Conservation (phyloP, 2,797 vertebrate species). For the Euphonia xanthogaster region DNA sequence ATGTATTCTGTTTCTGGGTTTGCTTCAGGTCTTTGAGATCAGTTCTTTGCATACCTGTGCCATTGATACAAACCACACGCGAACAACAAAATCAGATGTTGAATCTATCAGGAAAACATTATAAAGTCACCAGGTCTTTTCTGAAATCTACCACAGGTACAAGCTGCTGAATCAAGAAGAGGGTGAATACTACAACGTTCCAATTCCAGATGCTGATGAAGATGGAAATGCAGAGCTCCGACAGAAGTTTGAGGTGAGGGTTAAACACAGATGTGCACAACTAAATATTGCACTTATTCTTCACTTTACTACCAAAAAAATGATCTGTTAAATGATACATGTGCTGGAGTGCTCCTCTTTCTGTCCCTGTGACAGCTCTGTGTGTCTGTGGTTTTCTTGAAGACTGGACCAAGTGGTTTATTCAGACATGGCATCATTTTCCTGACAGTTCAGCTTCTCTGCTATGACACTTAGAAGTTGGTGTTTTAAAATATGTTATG, state of each 20-base stretch:
- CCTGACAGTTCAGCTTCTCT: neutral
- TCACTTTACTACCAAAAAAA: neutral
- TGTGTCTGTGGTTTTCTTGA: neutral
- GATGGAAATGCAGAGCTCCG: slow-evolving; percentile 89
- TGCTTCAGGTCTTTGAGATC: neutral
- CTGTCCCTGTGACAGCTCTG: neutral
- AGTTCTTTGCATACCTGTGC: neutral
- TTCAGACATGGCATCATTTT: neutral
- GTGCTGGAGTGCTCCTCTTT: neutral
- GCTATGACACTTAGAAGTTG: neutral
- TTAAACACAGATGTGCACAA: neutral
- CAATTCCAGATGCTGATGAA: slow-evolving; percentile 91
- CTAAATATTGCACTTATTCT: neutral
- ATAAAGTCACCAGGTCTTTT: neutral
- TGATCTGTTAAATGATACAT: neutral
- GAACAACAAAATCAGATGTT: neutral
- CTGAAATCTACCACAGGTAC: slow-evolving; percentile 79
- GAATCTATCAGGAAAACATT: no score
- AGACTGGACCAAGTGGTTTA: neutral
- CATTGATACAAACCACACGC: neutral
- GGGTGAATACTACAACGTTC: slow-evolving; percentile 97
- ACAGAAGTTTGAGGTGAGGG: slow-evolving; percentile 95
- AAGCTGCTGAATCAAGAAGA: slow-evolving; percentile 96
- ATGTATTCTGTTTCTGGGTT: neutral
- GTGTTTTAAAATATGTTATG: neutral